Conservation (phyloP, 2,113 vertebrate species). For the Circaetus cinerascens region DNA sequence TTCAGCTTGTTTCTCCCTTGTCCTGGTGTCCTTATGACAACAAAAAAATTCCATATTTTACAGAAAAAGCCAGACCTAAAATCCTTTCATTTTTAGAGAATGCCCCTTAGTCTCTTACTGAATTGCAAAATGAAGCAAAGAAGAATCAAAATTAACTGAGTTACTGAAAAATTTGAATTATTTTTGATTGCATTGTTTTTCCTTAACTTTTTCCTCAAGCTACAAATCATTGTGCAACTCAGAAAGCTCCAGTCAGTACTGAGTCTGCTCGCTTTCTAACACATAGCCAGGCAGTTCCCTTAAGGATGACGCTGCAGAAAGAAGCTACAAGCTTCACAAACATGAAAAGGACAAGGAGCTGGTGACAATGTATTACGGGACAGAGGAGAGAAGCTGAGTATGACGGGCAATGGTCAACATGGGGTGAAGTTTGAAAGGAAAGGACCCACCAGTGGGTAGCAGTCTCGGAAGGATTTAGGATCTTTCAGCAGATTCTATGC, state of each 20-base stretch:
- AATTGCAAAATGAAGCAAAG: background rate
- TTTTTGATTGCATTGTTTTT: background rate
- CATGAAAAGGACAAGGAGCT: background rate
- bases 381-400: background rate
- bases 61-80: background rate
- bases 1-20: background rate
- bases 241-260: background rate
- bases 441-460: background rate
- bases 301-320: background rate
- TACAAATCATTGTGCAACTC: accelerated
- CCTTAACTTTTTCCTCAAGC: background rate
- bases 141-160: background rate
- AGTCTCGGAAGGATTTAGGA: background rate
- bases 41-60: background rate
- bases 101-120: background rate
- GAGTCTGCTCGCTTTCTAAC: background rate
- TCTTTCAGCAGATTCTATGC: background rate
- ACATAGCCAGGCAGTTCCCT: background rate
- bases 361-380: background rate
- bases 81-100: background rate
- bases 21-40: background rate
- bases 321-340: background rate
- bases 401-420: background rate
- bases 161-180: background rate
- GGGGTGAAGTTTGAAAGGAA: background rate